Evolutionary conservation across 2,113 vertebrate genomes (phyloP), one percentile per base, ranked within the genome.

Genomic region (Cyprinodon variegatus): DNA sequence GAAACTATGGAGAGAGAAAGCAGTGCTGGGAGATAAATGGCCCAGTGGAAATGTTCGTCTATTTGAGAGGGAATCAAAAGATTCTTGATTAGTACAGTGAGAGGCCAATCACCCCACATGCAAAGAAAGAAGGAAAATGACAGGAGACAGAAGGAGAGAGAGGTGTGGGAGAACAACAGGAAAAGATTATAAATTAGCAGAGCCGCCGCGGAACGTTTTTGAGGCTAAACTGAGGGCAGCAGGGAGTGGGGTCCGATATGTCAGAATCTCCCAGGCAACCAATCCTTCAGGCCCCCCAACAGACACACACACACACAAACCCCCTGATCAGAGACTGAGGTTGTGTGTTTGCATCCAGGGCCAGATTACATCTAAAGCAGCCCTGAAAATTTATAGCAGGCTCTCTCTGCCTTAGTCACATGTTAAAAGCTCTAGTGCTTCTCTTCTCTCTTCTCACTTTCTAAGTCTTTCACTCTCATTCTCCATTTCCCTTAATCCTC

Each of bases 211-310:
- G 78, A 92, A 85, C 83, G 70, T 76, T 92, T 90, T 94, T 81
- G 86, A 89, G 93, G 92, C 94, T 94, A 94, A 95, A 93, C 92
- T 92, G 93, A 92, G 93, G 93, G 92, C 92, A 94, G 89, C 93
- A 85, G 90, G 91, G 90, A 94, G 91, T 90, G 87, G 88, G 93
- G 90, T 83, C 85, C 74, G 79, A 93, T 91, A 88, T 94, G 93
- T 94, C 93, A 94, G 89, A 94, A 91, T 94, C 89, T 91, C 91
- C 91, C 75, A 90, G 87, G 89, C 90, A 94, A 94, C 92, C 92
- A 90, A 95, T 94, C 89, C 91, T 87, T 95, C 94, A 94, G 87
- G 84, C 74, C 41, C 91, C 89, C 86, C 75, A n/a, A 70, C 71
- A 81, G 77, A 72, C 63, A 65, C 73, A 65, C 72, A 57, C 70